Conservation (phyloP, 2,888 invertebrate species). For the Cryptocheilus praepositus region DNA sequence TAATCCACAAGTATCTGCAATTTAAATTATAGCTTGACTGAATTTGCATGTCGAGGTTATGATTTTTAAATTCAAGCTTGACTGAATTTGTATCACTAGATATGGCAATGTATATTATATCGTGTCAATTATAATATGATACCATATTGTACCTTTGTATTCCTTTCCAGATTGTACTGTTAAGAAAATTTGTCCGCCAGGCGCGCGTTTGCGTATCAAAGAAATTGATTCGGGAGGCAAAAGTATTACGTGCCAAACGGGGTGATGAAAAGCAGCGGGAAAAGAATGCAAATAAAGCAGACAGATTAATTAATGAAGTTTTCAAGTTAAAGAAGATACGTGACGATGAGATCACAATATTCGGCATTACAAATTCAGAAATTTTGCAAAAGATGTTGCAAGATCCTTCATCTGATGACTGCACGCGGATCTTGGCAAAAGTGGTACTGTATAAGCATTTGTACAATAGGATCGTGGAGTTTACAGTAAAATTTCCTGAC, state of each 20-base stretch:
- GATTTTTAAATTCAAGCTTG: background rate
- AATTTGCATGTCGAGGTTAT: background rate
- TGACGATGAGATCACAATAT: slow-evolving; percentile 66
- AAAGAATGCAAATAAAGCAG: slow-evolving; percentile 61
- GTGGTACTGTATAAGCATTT: slow-evolving; percentile 57
- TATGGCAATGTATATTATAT: background rate
- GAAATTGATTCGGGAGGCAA: slow-evolving; percentile 61
- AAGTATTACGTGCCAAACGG: slow-evolving; percentile 55
- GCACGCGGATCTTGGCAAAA: slow-evolving; percentile 55
- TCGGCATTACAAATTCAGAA: slow-evolving; percentile 54
- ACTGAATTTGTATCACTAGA: background rate
- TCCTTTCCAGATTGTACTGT: slow-evolving; percentile 59
- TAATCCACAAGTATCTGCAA: background rate
- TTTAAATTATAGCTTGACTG: background rate
- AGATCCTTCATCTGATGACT: slow-evolving; percentile 42
- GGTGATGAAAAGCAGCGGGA: slow-evolving; percentile 61
- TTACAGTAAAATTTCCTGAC: slow-evolving; percentile 64
- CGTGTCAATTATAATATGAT: no score
- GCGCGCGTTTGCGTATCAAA: slow-evolving; percentile 57
- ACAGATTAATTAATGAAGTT: slow-evolving; percentile 61
- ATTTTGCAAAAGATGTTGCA: slow-evolving; percentile 51
- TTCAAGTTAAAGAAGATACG: slow-evolving; percentile 61
- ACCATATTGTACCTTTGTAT: no score
- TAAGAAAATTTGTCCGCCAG: slow-evolving; percentile 62
- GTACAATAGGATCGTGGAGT: slow-evolving; percentile 51